These are phyloP conservation scores for Cremastinae sp. DNA, from an alignment of 2,888 invertebrate species.

Conservation along the genomic window DNA sequence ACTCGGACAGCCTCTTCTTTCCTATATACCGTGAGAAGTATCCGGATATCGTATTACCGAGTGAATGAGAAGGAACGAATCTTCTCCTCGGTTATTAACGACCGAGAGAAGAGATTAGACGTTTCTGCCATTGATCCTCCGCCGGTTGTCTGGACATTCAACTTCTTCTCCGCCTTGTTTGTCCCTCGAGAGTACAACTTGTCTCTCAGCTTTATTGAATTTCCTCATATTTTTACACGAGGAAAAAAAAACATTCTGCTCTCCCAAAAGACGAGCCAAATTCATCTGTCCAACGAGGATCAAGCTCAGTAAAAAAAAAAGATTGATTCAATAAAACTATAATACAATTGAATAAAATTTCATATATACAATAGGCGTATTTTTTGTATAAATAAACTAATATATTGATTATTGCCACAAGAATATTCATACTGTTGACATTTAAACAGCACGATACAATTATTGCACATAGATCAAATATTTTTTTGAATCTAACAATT, in stretches of 20 bases:
- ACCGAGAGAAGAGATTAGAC: slow-evolving; percentile 21
- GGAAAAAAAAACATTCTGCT: background rate
- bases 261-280: no score
- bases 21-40: slow-evolving; percentile 15
- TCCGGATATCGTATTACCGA: slow-evolving; percentile 33
- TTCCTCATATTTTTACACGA: background rate
- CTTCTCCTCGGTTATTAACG: background rate
- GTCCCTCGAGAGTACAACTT: background rate
- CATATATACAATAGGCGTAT: no score
- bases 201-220: background rate
- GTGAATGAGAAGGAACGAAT: slow-evolving; percentile 3
- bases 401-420: no score
- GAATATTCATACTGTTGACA: no score
- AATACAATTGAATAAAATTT: no score
- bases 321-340: no score
- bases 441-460: no score
- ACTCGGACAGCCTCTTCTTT: background rate
- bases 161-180: background rate
- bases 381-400: no score
- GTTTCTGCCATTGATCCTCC: slow-evolving; percentile 33
- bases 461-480: no score
- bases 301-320: no score
- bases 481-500: no score
- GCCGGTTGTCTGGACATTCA: slow-evolving; percentile 30
- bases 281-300: no score